Conservation (phyloP, 1,140 invertebrate species). For the Arion vulgaris region DNA sequence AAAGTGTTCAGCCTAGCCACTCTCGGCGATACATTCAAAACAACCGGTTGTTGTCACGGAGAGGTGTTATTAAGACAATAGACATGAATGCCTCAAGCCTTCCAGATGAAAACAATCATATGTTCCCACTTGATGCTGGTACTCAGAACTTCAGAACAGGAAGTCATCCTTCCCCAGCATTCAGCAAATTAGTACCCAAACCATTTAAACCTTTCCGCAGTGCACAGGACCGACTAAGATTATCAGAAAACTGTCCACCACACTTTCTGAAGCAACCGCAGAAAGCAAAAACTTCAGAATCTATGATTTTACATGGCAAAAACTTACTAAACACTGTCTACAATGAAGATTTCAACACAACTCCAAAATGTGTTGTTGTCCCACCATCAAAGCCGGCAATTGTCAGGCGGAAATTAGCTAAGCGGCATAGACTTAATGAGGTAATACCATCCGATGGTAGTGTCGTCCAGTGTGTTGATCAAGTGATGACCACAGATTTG, state of each 20-base stretch:
- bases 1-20: neutral
- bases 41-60: neutral
- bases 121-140: neutral
- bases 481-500: slow-evolving; percentile 13
- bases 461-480: slow-evolving; percentile 25
- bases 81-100: neutral
- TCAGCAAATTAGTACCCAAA: neutral
- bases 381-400: slow-evolving; percentile 1
- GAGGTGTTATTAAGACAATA: neutral
- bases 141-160: neutral
- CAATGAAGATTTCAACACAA: neutral
- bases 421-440: slow-evolving; percentile 35
- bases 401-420: slow-evolving; percentile 38
- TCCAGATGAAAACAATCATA: neutral
- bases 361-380: neutral
- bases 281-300: slow-evolving; percentile 18
- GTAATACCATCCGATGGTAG: neutral
- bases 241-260: slow-evolving; percentile 9
- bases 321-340: slow-evolving; percentile 13
- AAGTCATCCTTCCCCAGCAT: neutral
- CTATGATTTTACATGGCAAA: slow-evolving; percentile 20
- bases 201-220: slow-evolving; percentile 25
- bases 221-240: slow-evolving; percentile 17
- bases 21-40: neutral
- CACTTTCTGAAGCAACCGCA: slow-evolving; percentile 11